phyloP scores from a whole-genome alignment of 2,113 vertebrate genomes.

The Ptilorrhoa leucosticta region DNA sequence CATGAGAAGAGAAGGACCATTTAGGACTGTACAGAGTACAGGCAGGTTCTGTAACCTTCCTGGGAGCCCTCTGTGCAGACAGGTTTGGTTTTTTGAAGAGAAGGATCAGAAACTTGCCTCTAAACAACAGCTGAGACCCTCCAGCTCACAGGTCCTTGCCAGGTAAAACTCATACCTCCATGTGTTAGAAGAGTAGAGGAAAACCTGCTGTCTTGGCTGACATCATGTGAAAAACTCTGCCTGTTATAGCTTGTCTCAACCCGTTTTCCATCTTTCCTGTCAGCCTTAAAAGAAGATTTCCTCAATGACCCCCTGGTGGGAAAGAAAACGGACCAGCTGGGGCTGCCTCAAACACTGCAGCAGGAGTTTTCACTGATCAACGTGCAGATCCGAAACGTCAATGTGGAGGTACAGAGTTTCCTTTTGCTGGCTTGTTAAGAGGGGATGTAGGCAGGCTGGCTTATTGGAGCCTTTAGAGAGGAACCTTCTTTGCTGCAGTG shows the following conservation, averaged over 20 bases:
- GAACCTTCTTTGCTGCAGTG: neutral
- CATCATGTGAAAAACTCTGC: neutral
- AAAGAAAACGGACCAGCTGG: conserved; percentile 76
- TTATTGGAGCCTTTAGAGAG: neutral
- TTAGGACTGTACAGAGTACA: neutral
- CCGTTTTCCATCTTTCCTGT: neutral
- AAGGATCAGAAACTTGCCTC: neutral
- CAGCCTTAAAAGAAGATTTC: conserved; percentile 80
- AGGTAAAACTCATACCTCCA: neutral
- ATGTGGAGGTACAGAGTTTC: conserved; percentile 84
- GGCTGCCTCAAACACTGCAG: conserved; percentile 92
- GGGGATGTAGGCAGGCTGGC: neutral
- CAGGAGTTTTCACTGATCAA: conserved; percentile 99
- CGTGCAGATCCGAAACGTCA: conserved; percentile 95
- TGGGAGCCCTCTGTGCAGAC: neutral
- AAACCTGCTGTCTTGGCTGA: neutral
- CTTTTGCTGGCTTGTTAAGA: neutral
- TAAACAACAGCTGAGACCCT: neutral
- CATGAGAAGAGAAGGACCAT: neutral
- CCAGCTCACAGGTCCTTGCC: neutral
- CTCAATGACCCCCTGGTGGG: conserved; percentile 63
- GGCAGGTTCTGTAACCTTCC: neutral
- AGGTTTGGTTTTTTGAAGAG: neutral
- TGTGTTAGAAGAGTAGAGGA: neutral
- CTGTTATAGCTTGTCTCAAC: neutral